Conservation (phyloP, 2,797 vertebrate species). For the Rallus crepitans region DNA sequence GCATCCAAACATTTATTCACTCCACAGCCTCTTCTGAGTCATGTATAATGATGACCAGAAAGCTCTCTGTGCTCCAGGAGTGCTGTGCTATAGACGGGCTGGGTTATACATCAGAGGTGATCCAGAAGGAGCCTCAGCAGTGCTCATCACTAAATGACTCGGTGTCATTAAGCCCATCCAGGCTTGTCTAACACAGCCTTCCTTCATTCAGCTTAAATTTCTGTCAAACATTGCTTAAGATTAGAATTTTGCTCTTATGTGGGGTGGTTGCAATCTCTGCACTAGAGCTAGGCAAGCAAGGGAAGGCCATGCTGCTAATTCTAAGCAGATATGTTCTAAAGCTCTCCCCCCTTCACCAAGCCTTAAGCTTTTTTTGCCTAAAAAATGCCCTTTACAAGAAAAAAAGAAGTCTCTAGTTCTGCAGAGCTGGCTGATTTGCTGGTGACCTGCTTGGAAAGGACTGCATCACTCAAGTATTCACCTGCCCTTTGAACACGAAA, state of each 20-base stretch:
- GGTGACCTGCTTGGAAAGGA: neutral
- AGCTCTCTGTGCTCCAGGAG: neutral
- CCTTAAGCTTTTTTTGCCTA: neutral
- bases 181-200: neutral
- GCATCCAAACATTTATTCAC: neutral
- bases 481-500: slow-evolving; percentile 20
- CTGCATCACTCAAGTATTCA: neutral
- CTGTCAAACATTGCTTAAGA: neutral
- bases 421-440: neutral
- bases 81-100: neutral
- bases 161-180: neutral
- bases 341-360: neutral
- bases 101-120: neutral
- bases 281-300: neutral
- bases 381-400: neutral
- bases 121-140: neutral
- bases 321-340: neutral
- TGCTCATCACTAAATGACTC: neutral
- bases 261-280: neutral
- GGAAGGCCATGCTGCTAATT: neutral
- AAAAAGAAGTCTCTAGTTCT: neutral
- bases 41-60: accelerated
- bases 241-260: neutral
- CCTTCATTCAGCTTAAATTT: neutral
- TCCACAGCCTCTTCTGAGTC: neutral